These are phyloP conservation scores for Mamestra brassicae DNA, from an alignment of 2,888 invertebrate species.

Conservation along the genomic window DNA sequence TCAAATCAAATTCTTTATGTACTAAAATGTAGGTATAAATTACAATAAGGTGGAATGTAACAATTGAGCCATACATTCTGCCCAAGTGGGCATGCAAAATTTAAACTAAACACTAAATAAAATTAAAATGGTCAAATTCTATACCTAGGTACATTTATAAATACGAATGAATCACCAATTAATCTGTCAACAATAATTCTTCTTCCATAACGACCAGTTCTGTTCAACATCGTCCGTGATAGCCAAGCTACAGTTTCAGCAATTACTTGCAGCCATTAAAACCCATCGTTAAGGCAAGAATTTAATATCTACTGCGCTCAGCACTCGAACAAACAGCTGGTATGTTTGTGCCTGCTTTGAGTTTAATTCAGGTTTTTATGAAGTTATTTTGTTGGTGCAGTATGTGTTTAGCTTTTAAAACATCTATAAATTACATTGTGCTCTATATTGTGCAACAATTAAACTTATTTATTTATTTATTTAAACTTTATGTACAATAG, in stretches of 20 bases:
- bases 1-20: no score
- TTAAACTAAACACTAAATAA: no score
- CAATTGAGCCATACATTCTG: no score
- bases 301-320: conserved; percentile 35
- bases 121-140: no score
- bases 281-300: conserved; percentile 53
- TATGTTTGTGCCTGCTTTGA: neutral
- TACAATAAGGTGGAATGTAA: no score
- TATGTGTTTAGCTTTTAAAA: conserved; percentile 14
- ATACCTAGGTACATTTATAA: neutral
- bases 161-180: neutral
- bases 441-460: neutral
- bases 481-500: no score
- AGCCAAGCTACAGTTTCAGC: conserved; percentile 30
- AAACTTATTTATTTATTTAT: no score
- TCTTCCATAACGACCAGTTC: conserved; percentile 12
- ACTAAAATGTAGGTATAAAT: no score
- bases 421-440: neutral
- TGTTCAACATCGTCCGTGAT: conserved; percentile 9
- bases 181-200: neutral
- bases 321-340: neutral
- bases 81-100: no score
- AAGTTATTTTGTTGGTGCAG: neutral
- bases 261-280: conserved; percentile 54
- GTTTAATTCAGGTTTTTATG: conserved; percentile 14